Evolutionary conservation across 2,888 invertebrate genomes (phyloP).

Genomic region (Rotaria socialis): DNA sequence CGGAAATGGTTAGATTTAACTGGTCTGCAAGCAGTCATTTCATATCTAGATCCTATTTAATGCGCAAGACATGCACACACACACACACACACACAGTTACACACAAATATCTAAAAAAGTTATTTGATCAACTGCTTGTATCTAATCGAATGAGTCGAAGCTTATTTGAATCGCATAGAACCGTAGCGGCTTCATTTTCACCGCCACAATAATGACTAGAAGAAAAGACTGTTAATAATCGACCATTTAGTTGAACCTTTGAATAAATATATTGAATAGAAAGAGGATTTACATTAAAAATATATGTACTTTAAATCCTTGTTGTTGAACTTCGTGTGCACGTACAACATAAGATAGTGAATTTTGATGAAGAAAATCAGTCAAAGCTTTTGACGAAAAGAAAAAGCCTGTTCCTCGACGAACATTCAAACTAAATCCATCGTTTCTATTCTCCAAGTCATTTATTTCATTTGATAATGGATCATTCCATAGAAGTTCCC

Average conservation of each 20-base stretch:
- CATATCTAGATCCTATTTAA: not conserved
- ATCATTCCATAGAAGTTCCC: slow-evolving; percentile 77
- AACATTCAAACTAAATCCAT: slow-evolving; percentile 68
- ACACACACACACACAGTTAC: too few relatives aligned
- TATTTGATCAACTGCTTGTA: slow-evolving; percentile 52
- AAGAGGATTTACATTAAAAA: slow-evolving; percentile 52
- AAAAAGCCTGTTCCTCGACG: slow-evolving; percentile 71
- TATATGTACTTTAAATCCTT: slow-evolving; percentile 67
- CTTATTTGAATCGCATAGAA: slow-evolving; percentile 67
- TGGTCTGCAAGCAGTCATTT: not conserved
- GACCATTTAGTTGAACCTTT: slow-evolving; percentile 67
- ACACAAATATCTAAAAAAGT: not conserved
- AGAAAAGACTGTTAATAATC: slow-evolving; percentile 71
- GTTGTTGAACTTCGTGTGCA: slow-evolving; percentile 71
- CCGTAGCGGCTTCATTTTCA: slow-evolving; percentile 70
- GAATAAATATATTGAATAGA: slow-evolving; percentile 55
- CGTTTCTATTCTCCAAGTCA: slow-evolving; percentile 52
- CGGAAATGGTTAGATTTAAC: not conserved
- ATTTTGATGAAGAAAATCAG: slow-evolving; percentile 68
- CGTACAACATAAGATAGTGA: slow-evolving; percentile 69
- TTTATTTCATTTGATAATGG: slow-evolving; percentile 62
- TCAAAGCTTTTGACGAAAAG: slow-evolving; percentile 69
- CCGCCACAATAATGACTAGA: slow-evolving; percentile 72
- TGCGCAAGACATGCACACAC: too few relatives aligned
- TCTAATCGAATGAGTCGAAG: slow-evolving; percentile 67